Evolutionary conservation across 2,888 invertebrate genomes (phyloP).

Genomic region (Euclidia mi): DNA sequence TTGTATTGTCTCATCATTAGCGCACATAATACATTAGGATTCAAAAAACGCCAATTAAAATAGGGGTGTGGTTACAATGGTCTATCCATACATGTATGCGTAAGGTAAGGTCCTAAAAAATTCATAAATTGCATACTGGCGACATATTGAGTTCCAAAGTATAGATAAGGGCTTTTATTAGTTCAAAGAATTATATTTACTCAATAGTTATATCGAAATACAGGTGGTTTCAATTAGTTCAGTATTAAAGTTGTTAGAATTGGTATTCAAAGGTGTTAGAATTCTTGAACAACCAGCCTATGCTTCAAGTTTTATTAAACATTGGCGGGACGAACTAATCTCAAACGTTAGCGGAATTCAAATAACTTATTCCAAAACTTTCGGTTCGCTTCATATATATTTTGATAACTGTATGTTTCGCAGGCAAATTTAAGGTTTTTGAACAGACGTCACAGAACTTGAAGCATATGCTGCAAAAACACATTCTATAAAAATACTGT

Average conservation of each 20-base stretch:
- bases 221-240: constrained; percentile 75
- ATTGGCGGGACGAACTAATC: constrained; percentile 23
- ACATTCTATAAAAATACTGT: constrained; percentile 8
- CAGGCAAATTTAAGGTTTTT: constrained; percentile 1
- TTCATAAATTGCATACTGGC: constrained; percentile 50
- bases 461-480: constrained; percentile 33
- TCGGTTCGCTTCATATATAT: neutral
- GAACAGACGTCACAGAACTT: constrained; percentile 14
- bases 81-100: constrained; percentile 15
- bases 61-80: neutral
- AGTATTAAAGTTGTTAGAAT: constrained; percentile 42
- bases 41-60: neutral
- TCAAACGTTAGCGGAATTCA: constrained; percentile 20
- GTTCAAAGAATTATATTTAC: constrained; percentile 32
- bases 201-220: constrained; percentile 54
- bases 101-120: constrained; percentile 34
- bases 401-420: constrained; percentile 5
- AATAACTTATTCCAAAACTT: constrained; percentile 21
- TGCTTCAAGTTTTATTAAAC: constrained; percentile 53
- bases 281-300: constrained; percentile 47
- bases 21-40: neutral
- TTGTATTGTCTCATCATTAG: constrained; percentile 9
- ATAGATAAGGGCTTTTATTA: constrained; percentile 28
- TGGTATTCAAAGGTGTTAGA: constrained; percentile 44
- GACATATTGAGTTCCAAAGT: constrained; percentile 33